Conservation (phyloP, 1,140 invertebrate species). For the Apis florea region DNA sequence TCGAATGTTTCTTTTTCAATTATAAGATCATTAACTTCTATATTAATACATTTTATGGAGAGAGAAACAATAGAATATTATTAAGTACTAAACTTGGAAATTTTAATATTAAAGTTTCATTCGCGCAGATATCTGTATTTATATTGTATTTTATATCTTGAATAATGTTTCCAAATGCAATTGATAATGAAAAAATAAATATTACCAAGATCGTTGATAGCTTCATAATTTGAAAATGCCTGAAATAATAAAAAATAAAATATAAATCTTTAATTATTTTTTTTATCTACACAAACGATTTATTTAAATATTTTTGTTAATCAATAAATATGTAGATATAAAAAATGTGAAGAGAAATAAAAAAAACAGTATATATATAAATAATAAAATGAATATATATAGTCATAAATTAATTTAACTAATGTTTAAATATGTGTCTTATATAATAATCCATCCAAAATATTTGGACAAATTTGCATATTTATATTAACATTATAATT, state of each 20-base stretch:
- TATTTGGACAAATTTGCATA: no score
- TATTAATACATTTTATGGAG: neutral
- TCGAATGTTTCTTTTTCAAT: neutral
- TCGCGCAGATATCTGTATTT: neutral
- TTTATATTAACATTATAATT: no score
- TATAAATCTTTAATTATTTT: neutral
- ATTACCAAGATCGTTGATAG: neutral
- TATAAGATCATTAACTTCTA: rapidly evolving
- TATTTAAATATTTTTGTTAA: no score
- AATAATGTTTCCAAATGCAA: neutral
- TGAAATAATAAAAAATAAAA: neutral
- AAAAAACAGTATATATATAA: no score
- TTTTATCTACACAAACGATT: no score
- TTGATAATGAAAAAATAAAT: neutral
- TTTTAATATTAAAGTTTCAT: neutral
- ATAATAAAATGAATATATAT: no score
- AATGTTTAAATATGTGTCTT: no score
- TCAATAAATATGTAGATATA: no score
- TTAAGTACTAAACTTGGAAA: rapidly evolving
- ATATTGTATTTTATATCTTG: neutral
- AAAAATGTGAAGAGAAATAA: no score
- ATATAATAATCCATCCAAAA: no score
- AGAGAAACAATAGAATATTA: neutral
- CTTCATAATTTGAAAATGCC: neutral
- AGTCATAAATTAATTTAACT: no score